Percentiles rank a stretch among this genome's conserved stretches.
Conservation (phyloP, 2,797 vertebrate genomes). For the Parauchenoglanis ngamensis region DNA sequence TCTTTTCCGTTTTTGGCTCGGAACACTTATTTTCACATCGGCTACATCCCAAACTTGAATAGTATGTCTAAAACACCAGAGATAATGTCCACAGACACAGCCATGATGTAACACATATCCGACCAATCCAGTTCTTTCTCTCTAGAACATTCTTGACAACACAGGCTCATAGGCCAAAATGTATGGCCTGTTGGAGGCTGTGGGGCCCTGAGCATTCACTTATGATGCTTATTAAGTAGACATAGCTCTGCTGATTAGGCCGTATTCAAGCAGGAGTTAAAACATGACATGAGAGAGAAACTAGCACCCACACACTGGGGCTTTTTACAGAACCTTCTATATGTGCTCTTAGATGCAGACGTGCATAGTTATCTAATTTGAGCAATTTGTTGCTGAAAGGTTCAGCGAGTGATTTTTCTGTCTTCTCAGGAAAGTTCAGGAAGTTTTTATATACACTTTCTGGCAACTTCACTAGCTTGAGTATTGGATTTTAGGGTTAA, state of each 20-base stretch:
- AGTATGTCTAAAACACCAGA: neutral
- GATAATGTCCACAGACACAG: too few species aligned
- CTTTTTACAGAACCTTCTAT: neutral
- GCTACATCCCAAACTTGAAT: neutral
- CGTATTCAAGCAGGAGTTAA: conserved; percentile 1
- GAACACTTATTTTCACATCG: neutral
- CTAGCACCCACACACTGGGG: neutral
- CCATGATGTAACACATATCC: neutral
- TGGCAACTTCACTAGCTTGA: neutral
- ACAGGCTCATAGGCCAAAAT: neutral
- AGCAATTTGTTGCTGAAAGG: conserved; percentile 7
- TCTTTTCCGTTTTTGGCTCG: neutral
- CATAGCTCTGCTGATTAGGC: neutral
- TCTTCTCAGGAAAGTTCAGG: neutral
- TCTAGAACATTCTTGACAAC: neutral
- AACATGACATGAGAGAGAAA: neutral
- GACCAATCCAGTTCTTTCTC: neutral
- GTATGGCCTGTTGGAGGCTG: neutral
- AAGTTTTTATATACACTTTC: neutral
- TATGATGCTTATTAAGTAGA: conserved; percentile 15
- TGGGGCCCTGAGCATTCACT: neutral
- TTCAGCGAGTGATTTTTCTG: neutral
- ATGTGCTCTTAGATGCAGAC: neutral
- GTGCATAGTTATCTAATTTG: neutral
- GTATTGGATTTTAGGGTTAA: conserved; percentile 2